These are phyloP conservation scores for Oreortyx pictus DNA, from an alignment of 2,797 vertebrate species.

Conservation along the genomic window DNA sequence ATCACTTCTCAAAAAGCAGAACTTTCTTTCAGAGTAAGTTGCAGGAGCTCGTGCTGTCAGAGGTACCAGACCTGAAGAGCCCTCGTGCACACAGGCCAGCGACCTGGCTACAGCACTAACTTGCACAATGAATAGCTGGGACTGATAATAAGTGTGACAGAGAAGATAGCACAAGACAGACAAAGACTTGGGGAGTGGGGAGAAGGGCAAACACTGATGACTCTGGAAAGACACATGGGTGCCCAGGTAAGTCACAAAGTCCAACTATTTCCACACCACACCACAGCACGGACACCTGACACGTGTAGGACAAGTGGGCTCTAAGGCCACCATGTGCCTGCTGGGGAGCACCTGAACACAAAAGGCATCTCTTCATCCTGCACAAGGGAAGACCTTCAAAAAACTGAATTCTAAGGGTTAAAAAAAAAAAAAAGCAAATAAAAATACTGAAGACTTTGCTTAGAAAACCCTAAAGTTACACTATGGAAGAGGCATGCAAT, in stretches of 20 bases:
- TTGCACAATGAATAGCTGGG: not conserved
- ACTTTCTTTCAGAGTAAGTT: not conserved
- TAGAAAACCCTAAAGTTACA: not conserved
- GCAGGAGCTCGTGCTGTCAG: not conserved
- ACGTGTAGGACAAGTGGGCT: fast-evolving
- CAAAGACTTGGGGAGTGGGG: not conserved
- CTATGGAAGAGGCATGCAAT: not conserved
- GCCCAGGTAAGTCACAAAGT: not conserved
- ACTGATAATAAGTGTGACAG: not conserved
- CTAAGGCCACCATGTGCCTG: not conserved
- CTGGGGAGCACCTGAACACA: not conserved
- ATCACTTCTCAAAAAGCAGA: not conserved
- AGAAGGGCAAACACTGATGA: not conserved
- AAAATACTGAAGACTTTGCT: not conserved
- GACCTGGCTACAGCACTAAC: not conserved
- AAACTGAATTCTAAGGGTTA: not conserved
- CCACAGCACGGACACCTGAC: not conserved
- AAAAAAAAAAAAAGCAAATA: not conserved
- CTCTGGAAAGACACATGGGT: not conserved
- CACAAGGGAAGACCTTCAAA: not conserved
- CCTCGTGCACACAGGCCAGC: not conserved
- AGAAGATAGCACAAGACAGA: not conserved
- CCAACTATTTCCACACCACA: not conserved
- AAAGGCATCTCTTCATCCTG: not conserved
- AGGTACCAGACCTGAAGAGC: not conserved